phyloP scores from a whole-genome alignment of 1,140 invertebrate genomes.

The Papilio aristodemus region DNA sequence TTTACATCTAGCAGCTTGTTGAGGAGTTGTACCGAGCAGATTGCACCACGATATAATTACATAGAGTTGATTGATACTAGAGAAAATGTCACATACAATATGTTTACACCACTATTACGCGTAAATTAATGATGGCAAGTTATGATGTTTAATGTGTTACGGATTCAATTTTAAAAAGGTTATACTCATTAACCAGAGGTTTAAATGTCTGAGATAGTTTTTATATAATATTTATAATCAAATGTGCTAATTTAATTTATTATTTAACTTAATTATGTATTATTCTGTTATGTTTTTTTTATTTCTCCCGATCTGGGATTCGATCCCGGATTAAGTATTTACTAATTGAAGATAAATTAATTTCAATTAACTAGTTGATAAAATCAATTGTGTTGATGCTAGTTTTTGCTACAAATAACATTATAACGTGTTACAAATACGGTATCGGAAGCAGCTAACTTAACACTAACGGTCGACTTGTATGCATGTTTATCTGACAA shows the following conservation, averaged over 20 bases:
- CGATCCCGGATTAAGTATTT: too few species aligned
- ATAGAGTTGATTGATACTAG: constrained; percentile 12
- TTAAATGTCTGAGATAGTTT: too few species aligned
- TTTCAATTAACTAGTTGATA: not conserved
- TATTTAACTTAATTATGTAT: too few species aligned
- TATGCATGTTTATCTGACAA: constrained; percentile 14
- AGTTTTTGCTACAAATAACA: not conserved
- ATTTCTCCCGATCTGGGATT: too few species aligned
- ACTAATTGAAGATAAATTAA: too few species aligned
- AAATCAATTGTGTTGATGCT: not conserved
- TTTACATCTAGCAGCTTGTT: constrained; percentile 28
- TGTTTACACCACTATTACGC: not conserved
- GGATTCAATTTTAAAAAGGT: too few species aligned
- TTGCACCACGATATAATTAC: constrained; percentile 2
- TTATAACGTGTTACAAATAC: constrained; percentile 1
- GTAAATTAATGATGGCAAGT: not conserved
- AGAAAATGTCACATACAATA: constrained; percentile 24
- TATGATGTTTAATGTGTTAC: too few species aligned
- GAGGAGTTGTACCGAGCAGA: constrained; percentile 17
- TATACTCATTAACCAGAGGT: too few species aligned
- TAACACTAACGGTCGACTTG: not conserved
- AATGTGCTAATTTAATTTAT: too few species aligned
- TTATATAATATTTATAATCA: too few species aligned
- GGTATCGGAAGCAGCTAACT: not conserved
- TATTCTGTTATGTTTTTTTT: too few species aligned